Conservation (phyloP, 2,113 vertebrate genomes). For the Phocoena sinus region DNA sequence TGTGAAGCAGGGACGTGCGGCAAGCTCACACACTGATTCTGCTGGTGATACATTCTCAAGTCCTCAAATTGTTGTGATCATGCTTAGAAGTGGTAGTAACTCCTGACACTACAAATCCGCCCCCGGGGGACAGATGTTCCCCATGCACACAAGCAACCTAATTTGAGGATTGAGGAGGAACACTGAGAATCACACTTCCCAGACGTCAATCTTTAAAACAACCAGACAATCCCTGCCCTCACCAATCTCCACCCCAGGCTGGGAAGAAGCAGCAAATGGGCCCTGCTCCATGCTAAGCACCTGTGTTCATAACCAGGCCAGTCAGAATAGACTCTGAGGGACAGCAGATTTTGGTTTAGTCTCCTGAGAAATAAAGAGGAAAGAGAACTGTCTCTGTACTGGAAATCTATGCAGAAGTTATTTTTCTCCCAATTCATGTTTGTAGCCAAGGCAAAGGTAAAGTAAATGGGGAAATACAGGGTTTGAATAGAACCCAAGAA, state of each 20-base stretch:
- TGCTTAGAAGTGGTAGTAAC: neutral
- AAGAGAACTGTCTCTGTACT: neutral
- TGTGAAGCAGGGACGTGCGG: neutral
- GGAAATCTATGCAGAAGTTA: neutral
- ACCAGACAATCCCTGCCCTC: too few species aligned
- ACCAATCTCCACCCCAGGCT: neutral
- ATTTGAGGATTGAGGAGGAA: neutral
- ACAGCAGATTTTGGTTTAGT: neutral
- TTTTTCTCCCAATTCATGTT: neutral
- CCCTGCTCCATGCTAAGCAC: neutral
- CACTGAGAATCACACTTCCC: neutral
- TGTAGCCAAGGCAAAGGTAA: neutral
- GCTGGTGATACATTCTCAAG: neutral
- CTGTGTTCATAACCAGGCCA: neutral
- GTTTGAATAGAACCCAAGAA: neutral
- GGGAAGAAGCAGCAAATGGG: neutral
- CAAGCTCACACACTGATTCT: neutral
- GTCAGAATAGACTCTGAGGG: neutral
- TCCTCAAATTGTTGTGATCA: neutral
- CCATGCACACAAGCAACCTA: neutral
- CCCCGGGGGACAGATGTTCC: neutral
- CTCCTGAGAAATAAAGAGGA: neutral
- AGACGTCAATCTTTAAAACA: neutral
- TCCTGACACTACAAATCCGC: neutral
- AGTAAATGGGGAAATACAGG: neutral